phyloP scores from a whole-genome alignment of 2,888 invertebrate genomes.

The Melolontha melolontha region DNA sequence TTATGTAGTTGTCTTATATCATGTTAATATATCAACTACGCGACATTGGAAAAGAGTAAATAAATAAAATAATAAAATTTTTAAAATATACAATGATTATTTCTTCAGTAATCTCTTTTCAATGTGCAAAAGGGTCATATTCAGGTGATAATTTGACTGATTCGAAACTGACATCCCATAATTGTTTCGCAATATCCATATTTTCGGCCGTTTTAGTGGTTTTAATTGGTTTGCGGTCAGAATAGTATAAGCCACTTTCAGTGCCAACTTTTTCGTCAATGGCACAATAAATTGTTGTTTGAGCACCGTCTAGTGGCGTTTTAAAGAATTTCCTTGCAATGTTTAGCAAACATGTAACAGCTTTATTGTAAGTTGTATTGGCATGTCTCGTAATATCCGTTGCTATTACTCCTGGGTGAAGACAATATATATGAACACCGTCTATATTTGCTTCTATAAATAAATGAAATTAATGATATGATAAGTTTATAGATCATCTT shows the following conservation, averaged over 20 bases:
- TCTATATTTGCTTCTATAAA: conserved; percentile 55
- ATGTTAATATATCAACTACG: too few species aligned
- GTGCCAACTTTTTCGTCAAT: conserved; percentile 74
- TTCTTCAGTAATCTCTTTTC: too few species aligned
- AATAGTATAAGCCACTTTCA: conserved; percentile 71
- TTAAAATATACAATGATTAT: too few species aligned
- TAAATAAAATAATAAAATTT: too few species aligned
- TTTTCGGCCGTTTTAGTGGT: conserved; percentile 69
- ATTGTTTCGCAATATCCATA: conserved; percentile 68
- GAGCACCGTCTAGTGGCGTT: conserved; percentile 76
- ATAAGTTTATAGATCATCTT: conserved; percentile 23
- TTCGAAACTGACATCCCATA: conserved; percentile 74
- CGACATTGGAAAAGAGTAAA: too few species aligned
- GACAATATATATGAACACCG: conserved; percentile 75
- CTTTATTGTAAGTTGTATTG: conserved; percentile 64
- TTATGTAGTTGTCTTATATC: too few species aligned
- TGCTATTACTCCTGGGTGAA: conserved; percentile 81
- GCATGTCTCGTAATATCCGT: conserved; percentile 81
- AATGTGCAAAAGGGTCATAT: conserved; percentile 63
- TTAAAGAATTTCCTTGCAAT: conserved; percentile 69
- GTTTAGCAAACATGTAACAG: conserved; percentile 64
- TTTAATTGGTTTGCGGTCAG: conserved; percentile 70
- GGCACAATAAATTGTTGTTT: conserved; percentile 80
- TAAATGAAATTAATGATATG: neutral
- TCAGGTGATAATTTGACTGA: conserved; percentile 63